A percentile compares a stretch with the other conserved stretches of the same genome.
Evolutionary conservation across 2,797 vertebrate species (phyloP).

Genomic region (Percopsis omiscomaycus): DNA sequence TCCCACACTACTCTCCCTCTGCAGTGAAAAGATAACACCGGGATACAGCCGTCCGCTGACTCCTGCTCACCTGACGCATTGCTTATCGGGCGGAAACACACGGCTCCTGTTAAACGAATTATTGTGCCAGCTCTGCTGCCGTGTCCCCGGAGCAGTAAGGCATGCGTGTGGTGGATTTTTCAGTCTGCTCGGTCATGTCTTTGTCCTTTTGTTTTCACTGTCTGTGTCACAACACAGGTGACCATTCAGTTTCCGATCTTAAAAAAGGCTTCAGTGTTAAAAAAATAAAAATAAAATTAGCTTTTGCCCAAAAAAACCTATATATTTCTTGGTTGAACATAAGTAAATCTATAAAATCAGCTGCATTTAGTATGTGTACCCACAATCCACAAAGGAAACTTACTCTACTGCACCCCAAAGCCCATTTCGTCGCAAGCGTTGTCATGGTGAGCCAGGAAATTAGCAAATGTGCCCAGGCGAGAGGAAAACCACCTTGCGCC

Average conservation of each 20-base stretch:
- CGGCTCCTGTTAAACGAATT: constrained; percentile 66
- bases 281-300: constrained; percentile 1
- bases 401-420: no score
- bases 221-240: constrained; percentile 11
- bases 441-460: no score
- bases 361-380: no score
- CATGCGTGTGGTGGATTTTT: constrained; percentile 19
- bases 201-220: constrained; percentile 23
- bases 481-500: no score
- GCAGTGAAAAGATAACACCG: constrained; percentile 64
- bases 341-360: no score
- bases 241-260: constrained; percentile 6
- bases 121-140: constrained; percentile 50
- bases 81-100: constrained; percentile 71
- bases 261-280: constrained; percentile 1
- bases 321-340: not conserved
- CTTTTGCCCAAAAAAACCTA: not conserved
- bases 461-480: no score
- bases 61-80: constrained; percentile 59
- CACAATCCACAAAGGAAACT: no score
- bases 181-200: constrained; percentile 8
- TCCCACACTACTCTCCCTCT: constrained; percentile 37
- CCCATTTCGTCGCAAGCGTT: no score
- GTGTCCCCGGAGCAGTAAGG: constrained; percentile 35
- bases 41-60: constrained; percentile 59